A percentile compares a stretch with the other conserved stretches of the same genome.
Evolutionary conservation across 2,113 vertebrate species (phyloP).

Genomic region (Addax nasomaculatus): DNA sequence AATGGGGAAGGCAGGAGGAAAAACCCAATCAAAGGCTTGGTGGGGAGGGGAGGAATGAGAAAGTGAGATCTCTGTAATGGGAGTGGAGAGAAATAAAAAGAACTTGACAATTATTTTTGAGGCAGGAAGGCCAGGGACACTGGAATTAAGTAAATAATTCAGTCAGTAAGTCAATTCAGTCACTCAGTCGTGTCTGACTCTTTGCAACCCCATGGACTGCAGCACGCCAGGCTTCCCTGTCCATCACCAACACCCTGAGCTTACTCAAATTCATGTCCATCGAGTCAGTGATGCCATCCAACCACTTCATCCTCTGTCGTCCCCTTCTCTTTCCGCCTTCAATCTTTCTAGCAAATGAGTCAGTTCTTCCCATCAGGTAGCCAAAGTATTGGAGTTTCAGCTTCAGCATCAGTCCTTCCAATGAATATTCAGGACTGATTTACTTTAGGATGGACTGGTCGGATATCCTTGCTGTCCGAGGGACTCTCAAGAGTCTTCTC

Average conservation of each 20-base stretch:
- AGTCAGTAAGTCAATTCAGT: not conserved
- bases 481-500: not conserved
- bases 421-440: not conserved
- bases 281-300: not conserved
- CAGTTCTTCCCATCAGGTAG: not conserved
- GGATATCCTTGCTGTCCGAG: not conserved
- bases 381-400: not conserved
- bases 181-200: accelerated
- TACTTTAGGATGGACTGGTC: not conserved
- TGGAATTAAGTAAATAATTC: not conserved
- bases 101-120: not conserved
- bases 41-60: not conserved
- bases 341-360: not conserved
- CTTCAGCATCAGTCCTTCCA: not conserved
- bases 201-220: not conserved
- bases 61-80: not conserved
- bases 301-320: not conserved
- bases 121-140: not conserved
- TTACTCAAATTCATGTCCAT: not conserved
- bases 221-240: not conserved
- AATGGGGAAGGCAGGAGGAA: not conserved
- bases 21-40: not conserved
- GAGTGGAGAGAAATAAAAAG: not conserved
- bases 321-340: not conserved
- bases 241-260: not conserved